Percentiles rank a stretch among this genome's conserved stretches.
phyloP scores from a whole-genome alignment of 2,113 vertebrate species.

The Tragelaphus imberbis region DNA sequence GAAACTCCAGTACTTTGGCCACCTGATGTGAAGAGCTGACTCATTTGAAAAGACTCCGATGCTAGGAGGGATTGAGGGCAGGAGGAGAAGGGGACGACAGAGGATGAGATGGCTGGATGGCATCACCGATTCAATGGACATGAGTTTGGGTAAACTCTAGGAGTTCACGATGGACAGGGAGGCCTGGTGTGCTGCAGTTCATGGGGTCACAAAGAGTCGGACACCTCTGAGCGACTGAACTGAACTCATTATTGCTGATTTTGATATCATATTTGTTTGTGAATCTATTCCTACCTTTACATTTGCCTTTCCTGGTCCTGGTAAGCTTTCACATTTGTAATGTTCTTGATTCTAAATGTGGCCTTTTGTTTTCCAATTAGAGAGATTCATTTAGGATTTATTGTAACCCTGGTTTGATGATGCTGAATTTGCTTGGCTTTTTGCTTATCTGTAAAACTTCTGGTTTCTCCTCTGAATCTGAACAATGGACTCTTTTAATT shows the following conservation, averaged over 20 bases:
- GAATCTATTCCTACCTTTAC: not conserved
- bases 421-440: not conserved
- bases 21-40: not conserved
- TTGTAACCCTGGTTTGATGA: not conserved
- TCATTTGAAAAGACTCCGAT: not conserved
- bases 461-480: not conserved
- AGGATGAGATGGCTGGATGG: not conserved
- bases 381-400: not conserved
- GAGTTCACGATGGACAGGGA: not conserved
- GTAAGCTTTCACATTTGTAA: not conserved
- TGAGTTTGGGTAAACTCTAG: not conserved
- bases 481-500: not conserved
- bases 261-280: not conserved
- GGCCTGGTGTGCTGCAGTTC: fast-evolving
- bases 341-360: not conserved
- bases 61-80: not conserved
- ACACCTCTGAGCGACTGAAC: fast-evolving
- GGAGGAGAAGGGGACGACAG: not conserved
- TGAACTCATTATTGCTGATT: not conserved
- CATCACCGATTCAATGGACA: fast-evolving
- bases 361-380: not conserved
- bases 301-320: not conserved
- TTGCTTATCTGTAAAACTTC: not conserved
- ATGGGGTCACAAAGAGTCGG: fast-evolving
- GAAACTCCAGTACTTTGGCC: not conserved